Evolutionary conservation across 2,113 vertebrate genomes (phyloP).

Genomic region (Erythrocebus patas): DNA sequence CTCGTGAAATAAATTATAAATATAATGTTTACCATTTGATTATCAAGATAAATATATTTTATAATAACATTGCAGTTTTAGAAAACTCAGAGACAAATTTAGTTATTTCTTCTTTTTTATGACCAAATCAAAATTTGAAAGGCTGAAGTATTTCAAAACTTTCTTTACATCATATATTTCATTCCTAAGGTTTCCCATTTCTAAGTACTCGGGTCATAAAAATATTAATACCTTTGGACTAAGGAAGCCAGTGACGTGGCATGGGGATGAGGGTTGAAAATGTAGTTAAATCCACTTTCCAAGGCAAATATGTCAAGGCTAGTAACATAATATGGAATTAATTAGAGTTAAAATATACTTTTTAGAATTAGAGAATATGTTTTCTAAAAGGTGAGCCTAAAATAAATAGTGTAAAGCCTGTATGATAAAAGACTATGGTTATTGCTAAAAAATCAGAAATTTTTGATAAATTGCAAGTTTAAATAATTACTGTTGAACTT

Average conservation of each 20-base stretch:
- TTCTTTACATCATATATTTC: not conserved
- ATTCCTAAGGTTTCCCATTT: constrained; percentile 42
- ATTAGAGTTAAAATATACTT: not conserved
- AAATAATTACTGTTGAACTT: not conserved
- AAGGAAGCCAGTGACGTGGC: not conserved
- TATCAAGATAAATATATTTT: constrained; percentile 25
- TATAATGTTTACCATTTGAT: not conserved
- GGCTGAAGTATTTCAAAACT: not conserved
- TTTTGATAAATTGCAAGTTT: not conserved
- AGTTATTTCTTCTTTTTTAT: constrained; percentile 34
- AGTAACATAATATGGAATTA: not conserved
- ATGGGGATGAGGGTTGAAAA: not conserved
- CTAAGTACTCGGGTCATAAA: not conserved
- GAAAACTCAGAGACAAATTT: constrained; percentile 35
- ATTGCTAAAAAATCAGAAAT: not conserved
- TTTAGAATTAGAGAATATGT: not conserved
- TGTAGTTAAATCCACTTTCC: not conserved
- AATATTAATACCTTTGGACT: not conserved
- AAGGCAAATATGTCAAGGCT: not conserved
- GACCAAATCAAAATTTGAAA: constrained; percentile 26
- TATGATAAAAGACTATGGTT: not conserved
- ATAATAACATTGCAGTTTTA: constrained; percentile 34
- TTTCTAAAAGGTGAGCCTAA: not conserved
- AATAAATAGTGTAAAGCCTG: not conserved
- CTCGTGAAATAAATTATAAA: not conserved